phyloP scores from a whole-genome alignment of 2,888 invertebrate genomes.

The Globia sparganii region DNA sequence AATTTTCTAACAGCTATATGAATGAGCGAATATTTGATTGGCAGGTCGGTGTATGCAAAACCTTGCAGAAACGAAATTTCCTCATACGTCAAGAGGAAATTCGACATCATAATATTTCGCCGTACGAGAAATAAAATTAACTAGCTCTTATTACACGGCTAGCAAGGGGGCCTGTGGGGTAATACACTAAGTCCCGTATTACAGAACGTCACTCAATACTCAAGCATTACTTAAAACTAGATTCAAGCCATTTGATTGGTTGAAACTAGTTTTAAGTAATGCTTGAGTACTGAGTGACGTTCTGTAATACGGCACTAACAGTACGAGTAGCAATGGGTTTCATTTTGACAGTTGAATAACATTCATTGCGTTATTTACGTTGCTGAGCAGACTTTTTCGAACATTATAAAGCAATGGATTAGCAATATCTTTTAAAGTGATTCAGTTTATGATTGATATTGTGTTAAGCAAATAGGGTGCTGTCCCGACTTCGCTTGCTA shows the following conservation, averaged over 20 bases:
- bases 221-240: too few relatives aligned
- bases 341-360: background rate
- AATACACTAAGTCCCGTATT: too few relatives aligned
- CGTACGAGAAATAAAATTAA: background rate
- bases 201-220: too few relatives aligned
- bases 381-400: background rate
- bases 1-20: background rate
- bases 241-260: too few relatives aligned
- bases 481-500: background rate
- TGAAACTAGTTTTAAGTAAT: too few relatives aligned
- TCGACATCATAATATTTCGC: background rate
- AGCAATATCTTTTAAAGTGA: background rate
- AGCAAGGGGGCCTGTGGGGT: background rate
- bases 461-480: background rate
- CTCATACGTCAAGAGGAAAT: constrained; percentile 1
- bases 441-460: background rate
- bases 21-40: background rate
- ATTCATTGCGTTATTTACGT: background rate
- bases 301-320: too few relatives aligned
- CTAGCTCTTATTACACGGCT: background rate
- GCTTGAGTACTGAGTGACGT: too few relatives aligned
- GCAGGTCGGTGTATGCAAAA: background rate
- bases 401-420: background rate
- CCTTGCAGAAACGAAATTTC: background rate
- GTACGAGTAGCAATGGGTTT: background rate